A percentile compares a stretch with the other conserved stretches of the same genome.
Evolutionary conservation across 2,888 invertebrate species (phyloP).

Genomic region (Abrostola triplasia): DNA sequence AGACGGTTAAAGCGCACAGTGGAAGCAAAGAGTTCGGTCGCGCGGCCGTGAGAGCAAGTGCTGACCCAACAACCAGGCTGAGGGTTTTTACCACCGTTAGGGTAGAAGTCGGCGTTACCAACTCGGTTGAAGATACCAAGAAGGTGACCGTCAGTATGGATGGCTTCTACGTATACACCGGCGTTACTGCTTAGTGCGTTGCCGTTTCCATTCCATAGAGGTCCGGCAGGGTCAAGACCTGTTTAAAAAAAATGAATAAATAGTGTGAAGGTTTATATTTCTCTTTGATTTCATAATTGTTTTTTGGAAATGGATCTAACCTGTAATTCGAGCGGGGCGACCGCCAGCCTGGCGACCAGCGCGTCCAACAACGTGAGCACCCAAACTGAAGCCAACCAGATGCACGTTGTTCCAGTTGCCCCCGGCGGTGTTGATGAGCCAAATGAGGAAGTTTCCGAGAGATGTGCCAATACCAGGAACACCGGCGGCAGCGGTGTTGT

Average conservation of each 20-base stretch:
- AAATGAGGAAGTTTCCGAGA: constrained; percentile 78
- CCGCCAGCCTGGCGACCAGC: constrained; percentile 69
- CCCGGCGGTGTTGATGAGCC: constrained; percentile 74
- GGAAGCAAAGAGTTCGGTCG: constrained; percentile 67
- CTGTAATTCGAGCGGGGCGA: constrained; percentile 68
- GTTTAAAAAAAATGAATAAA: too few relatives aligned
- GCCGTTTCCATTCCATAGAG: constrained; percentile 61
- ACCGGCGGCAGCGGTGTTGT: constrained; percentile 68
- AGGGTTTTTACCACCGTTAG: constrained; percentile 70
- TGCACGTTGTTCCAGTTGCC: constrained; percentile 79
- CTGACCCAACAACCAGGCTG: constrained; percentile 73
- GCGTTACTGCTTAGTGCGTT: constrained; percentile 60
- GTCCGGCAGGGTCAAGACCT: constrained; percentile 76
- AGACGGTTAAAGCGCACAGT: constrained; percentile 68
- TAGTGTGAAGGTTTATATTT: too few relatives aligned
- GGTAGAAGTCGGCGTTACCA: constrained; percentile 72
- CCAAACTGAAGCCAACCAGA: constrained; percentile 82
- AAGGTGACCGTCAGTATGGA: constrained; percentile 71
- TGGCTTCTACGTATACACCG: constrained; percentile 71
- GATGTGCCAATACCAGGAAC: constrained; percentile 73
- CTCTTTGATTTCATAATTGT: too few relatives aligned
- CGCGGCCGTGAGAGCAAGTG: constrained; percentile 73
- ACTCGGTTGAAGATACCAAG: constrained; percentile 68
- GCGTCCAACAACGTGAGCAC: constrained; percentile 80
- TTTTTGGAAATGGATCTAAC: too few relatives aligned